Percentiles rank a stretch among this genome's conserved stretches.
phyloP scores from a whole-genome alignment of 2,888 invertebrate species.

The Tineola bisselliella region DNA sequence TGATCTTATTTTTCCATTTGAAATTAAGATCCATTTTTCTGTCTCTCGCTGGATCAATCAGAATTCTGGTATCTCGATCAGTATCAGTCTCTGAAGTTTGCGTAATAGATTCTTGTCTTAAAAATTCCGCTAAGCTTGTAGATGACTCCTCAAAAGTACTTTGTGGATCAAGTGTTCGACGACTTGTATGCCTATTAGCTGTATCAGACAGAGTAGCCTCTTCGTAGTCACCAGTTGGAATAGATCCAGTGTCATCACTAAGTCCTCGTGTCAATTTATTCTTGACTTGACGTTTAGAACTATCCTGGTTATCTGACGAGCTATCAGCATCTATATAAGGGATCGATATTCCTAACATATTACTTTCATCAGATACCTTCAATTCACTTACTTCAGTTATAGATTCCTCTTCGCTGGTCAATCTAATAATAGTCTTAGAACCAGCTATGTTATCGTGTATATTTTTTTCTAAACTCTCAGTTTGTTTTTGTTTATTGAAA shows the following conservation, averaged over 20 bases:
- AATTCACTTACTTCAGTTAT: slow-evolving; percentile 73
- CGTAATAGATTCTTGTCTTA: slow-evolving; percentile 53
- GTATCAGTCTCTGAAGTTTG: slow-evolving; percentile 51
- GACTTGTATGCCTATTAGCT: slow-evolving; percentile 31
- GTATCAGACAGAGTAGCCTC: slow-evolving; percentile 67
- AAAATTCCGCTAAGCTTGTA: slow-evolving; percentile 60
- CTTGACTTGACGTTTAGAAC: slow-evolving; percentile 33
- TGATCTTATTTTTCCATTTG: slow-evolving; percentile 65
- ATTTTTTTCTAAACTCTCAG: slow-evolving; percentile 49
- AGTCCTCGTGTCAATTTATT: slow-evolving; percentile 52
- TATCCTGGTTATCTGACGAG: slow-evolving; percentile 53
- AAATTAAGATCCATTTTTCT: slow-evolving; percentile 37
- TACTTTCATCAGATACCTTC: slow-evolving; percentile 62
- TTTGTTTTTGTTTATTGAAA: slow-evolving; percentile 64
- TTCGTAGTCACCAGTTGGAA: slow-evolving; percentile 74
- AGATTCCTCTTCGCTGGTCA: slow-evolving; percentile 75
- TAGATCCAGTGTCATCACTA: slow-evolving; percentile 76
- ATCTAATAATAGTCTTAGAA: slow-evolving; percentile 31
- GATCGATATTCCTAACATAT: slow-evolving; percentile 55
- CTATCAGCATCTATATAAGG: slow-evolving; percentile 66
- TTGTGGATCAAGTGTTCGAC: slow-evolving; percentile 57
- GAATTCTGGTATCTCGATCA: slow-evolving; percentile 42
- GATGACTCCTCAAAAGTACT: slow-evolving; percentile 69
- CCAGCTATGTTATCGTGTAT: slow-evolving; percentile 30
- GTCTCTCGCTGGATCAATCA: slow-evolving; percentile 33